These are phyloP conservation scores for Pogoniulus pusillus DNA, from an alignment of 2,797 vertebrate genomes.

Conservation along the genomic window DNA sequence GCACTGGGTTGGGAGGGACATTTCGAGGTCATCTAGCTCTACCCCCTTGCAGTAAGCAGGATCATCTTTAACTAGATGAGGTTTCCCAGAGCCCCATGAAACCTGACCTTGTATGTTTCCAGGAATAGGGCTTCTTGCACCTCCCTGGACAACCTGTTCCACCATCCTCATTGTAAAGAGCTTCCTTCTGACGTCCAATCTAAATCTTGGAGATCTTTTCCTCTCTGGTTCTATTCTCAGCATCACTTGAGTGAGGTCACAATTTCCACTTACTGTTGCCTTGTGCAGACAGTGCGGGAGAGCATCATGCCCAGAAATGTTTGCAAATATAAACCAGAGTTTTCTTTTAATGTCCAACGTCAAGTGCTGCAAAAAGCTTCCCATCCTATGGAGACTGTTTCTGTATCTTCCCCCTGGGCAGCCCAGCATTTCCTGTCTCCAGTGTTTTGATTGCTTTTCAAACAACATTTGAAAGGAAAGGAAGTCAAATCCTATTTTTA, in stretches of 20 bases:
- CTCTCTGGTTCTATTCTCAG: no score
- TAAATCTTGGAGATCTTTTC: no score
- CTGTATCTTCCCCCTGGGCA: not conserved
- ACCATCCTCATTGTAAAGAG: no score
- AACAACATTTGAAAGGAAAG: conserved; percentile 12
- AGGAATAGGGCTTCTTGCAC: no score
- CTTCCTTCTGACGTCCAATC: no score
- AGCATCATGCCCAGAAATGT: not conserved
- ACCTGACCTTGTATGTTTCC: no score
- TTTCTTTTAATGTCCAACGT: not conserved
- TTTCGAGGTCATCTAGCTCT: no score
- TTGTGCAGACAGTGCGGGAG: accelerated
- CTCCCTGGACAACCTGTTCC: no score
- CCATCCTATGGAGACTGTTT: not conserved
- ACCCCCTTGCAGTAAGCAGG: no score
- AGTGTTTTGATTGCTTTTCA: conserved; percentile 36
- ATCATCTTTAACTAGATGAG: no score
- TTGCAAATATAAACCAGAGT: not conserved
- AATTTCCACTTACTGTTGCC: not conserved
- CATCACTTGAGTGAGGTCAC: not conserved
- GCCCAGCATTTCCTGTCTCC: not conserved
- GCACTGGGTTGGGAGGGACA: no score
- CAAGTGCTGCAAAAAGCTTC: not conserved
- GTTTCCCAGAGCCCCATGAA: no score
- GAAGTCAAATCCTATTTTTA: conserved; percentile 33